phyloP scores from a whole-genome alignment of 2,888 invertebrate species.

The Cremastinae sp. region DNA sequence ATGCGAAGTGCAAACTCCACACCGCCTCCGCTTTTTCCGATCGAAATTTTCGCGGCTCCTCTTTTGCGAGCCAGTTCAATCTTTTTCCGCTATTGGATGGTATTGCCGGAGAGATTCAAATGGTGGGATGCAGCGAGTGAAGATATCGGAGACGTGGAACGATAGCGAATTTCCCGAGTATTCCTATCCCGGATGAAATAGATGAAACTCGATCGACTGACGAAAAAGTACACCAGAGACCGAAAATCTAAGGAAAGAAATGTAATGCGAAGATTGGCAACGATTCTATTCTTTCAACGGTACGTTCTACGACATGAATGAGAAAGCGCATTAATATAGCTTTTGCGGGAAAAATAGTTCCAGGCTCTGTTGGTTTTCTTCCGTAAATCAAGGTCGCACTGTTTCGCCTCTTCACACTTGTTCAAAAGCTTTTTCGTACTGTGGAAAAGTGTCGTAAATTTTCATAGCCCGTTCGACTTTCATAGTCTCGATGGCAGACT shows the following conservation, averaged over 20 bases:
- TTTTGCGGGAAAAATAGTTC: background rate
- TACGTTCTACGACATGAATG: no score
- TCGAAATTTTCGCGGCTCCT: constrained; percentile 13
- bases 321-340: no score
- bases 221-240: background rate
- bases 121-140: constrained; percentile 6
- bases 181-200: constrained; percentile 38
- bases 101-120: constrained; percentile 8
- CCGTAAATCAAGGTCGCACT: background rate
- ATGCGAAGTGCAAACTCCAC: background rate
- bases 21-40: background rate
- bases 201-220: constrained; percentile 39
- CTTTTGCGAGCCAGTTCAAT: constrained; percentile 19
- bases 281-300: no score
- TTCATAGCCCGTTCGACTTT: constrained; percentile 39
- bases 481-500: background rate
- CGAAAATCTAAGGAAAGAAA: background rate
- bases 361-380: background rate
- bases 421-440: constrained; percentile 37
- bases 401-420: constrained; percentile 22
- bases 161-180: constrained; percentile 22
- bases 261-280: background rate
- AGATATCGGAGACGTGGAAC: constrained; percentile 11
- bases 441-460: constrained; percentile 42
- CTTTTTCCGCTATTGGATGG: constrained; percentile 15